Conservation (phyloP, 1,140 invertebrate species). For the Hermatobates lingyangjiaoensis region DNA sequence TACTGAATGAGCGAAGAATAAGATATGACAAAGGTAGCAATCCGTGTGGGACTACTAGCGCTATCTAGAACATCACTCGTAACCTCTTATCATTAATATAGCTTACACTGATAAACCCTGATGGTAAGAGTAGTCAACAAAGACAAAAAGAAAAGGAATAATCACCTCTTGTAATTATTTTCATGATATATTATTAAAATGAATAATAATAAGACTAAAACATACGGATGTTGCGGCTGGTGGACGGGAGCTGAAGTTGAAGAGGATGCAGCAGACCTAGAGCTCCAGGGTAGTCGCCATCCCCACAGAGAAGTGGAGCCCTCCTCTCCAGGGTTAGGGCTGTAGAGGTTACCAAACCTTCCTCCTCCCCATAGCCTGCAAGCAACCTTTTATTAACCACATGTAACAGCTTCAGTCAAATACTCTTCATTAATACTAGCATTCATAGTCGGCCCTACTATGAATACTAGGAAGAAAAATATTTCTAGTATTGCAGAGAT, state of each 20-base stretch:
- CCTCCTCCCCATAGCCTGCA: conserved; percentile 30
- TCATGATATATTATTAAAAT: not conserved
- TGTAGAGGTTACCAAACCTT: conserved; percentile 54
- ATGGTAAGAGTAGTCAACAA: too few species aligned
- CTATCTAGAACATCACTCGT: too few species aligned
- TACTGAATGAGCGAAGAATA: too few species aligned
- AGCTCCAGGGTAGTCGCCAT: conserved; percentile 36
- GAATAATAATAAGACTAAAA: not conserved
- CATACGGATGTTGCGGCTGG: conserved; percentile 1
- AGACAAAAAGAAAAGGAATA: not conserved
- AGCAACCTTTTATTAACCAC: conserved; percentile 8
- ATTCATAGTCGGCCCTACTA: not conserved
- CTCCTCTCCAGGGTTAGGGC: conserved; percentile 44
- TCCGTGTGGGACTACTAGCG: too few species aligned
- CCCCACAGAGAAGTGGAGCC: conserved; percentile 34
- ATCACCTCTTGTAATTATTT: not conserved
- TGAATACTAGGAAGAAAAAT: too few species aligned
- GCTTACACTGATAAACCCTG: too few species aligned
- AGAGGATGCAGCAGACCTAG: too few species aligned
- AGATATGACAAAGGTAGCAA: too few species aligned
- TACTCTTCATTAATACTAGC: conserved; percentile 6
- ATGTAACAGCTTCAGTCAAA: too few species aligned
- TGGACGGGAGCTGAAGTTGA: not conserved
- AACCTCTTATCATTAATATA: too few species aligned
- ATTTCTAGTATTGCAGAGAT: too few species aligned